Conservation (phyloP, 2,113 vertebrate species). For the Potamarius usumacintae region DNA sequence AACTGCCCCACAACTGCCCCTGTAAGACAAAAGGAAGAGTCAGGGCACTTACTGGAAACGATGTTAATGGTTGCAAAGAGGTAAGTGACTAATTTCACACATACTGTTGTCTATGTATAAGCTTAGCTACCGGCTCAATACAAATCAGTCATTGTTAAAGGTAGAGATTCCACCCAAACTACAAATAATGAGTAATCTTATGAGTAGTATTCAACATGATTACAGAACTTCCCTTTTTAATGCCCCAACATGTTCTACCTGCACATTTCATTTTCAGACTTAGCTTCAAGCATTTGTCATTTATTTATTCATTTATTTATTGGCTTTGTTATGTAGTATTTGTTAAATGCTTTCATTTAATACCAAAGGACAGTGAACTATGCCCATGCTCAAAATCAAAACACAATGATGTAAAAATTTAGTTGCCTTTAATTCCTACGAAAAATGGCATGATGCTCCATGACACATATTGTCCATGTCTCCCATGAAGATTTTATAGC, state of each 20-base stretch:
- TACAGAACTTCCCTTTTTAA: not conserved
- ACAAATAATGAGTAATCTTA: constrained; percentile 14
- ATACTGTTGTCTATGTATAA: not conserved
- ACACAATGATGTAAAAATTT: not conserved
- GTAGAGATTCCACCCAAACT: not conserved
- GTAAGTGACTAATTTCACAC: not conserved
- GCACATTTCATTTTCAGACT: not conserved
- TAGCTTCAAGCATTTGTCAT: not conserved
- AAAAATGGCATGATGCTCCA: not conserved
- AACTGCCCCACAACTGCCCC: constrained; percentile 1
- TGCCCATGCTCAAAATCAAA: constrained; percentile 43
- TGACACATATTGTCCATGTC: not conserved
- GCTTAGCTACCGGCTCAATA: not conserved
- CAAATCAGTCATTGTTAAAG: not conserved
- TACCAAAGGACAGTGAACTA: constrained; percentile 30
- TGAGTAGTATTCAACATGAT: not conserved
- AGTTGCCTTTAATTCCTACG: not conserved
- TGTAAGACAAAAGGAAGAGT: constrained; percentile 4
- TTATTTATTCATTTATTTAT: not conserved
- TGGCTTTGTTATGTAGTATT: not conserved
- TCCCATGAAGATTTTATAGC: not conserved
- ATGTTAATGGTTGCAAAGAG: not conserved
- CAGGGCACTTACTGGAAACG: not conserved
- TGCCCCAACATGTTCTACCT: not conserved
- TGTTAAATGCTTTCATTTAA: not conserved